Base-by-base conservation (phyloP, 2,888 invertebrate genomes). In the Hypercompe scribonia region DNA sequence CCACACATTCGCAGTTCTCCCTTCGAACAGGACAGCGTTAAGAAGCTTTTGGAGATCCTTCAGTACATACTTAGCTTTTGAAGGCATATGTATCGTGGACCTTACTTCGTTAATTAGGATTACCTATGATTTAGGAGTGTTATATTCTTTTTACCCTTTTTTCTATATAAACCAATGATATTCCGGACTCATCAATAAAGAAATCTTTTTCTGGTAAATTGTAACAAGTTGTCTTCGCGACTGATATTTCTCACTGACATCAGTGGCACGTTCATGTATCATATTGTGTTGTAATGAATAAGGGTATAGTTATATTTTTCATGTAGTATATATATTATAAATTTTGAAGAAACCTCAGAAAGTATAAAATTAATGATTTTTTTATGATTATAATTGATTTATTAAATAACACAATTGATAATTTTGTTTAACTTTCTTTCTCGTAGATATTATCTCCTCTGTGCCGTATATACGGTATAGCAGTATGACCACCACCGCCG, bases 381-480 rank as follows among this genome's bases (percentile, higher is more conserved):
- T 34, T 36, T 34, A 65, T 13, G 71, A 81, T 73, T 75, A 70
- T 39, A 65, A 70, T 75, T 71, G 31, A 67, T 75, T 68, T 65
- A 58, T 73, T 67, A 67, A 21, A 34, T 68, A 65, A 36, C 5
- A 24, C 5, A 68, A 68, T n/a, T 66, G 72, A 34, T 70, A 58
- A 65, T 36, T 67, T 66, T 28, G 64, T 75, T 82, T 82, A 87
- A 73, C 84, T 78, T 24, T 88, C 89, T 78, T 81, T 88, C 78
- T 92, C 92, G 73, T 91, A 93, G 72, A 92, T 90, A 63, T 72
- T 75, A 34, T 92, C 89, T 33, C 90, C 91, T 21, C 90, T 88
- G 54, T 92, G 90, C 34, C 86, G 82, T 73, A 92, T 89, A 81
- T 91, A 92, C 0, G 93, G 93, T 71, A 93, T 92, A 24, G 91